These are phyloP conservation scores for Amazona guildingii DNA, from an alignment of 2,113 vertebrate genomes.

Conservation along the genomic window DNA sequence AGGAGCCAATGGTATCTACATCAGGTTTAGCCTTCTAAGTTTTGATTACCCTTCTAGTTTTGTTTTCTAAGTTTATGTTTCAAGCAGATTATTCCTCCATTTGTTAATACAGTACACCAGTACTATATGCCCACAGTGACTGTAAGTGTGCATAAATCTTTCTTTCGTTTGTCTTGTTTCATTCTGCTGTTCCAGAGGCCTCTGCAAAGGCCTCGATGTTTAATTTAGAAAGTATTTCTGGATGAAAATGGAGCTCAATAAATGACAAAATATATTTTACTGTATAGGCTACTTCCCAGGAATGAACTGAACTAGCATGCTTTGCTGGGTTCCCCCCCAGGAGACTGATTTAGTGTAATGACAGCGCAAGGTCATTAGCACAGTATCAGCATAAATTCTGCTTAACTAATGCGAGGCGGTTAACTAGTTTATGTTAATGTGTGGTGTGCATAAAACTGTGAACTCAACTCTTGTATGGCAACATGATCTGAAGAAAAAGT, in stretches of 20 bases:
- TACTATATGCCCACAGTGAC: background rate
- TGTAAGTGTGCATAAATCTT: background rate
- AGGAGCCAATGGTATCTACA: background rate
- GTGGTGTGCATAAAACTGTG: background rate
- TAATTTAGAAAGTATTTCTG: slow-evolving; percentile 22
- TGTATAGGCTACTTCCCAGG: background rate
- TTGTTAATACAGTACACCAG: background rate
- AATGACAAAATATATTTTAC: slow-evolving; percentile 32
- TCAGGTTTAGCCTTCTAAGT: background rate
- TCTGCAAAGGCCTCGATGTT: background rate
- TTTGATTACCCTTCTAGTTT: background rate
- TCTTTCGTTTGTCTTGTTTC: background rate
- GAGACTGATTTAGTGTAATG: slow-evolving; percentile 52
- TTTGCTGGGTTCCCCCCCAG: slow-evolving; percentile 16
- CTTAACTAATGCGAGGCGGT: slow-evolving; percentile 46
- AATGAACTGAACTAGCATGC: slow-evolving; percentile 21
- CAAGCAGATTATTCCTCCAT: background rate
- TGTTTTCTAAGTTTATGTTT: background rate
- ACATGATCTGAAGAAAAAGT: background rate
- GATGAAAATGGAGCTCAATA: slow-evolving; percentile 8
- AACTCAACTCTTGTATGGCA: background rate
- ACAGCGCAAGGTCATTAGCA: slow-evolving; percentile 53
- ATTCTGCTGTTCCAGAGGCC: background rate
- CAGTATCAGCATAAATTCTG: slow-evolving; percentile 48
- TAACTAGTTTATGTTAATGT: slow-evolving; percentile 38